A percentile compares a stretch with the other conserved stretches of the same genome.
Evolutionary conservation across 2,797 vertebrate genomes (phyloP).

Genomic region (Perodicticus potto): DNA sequence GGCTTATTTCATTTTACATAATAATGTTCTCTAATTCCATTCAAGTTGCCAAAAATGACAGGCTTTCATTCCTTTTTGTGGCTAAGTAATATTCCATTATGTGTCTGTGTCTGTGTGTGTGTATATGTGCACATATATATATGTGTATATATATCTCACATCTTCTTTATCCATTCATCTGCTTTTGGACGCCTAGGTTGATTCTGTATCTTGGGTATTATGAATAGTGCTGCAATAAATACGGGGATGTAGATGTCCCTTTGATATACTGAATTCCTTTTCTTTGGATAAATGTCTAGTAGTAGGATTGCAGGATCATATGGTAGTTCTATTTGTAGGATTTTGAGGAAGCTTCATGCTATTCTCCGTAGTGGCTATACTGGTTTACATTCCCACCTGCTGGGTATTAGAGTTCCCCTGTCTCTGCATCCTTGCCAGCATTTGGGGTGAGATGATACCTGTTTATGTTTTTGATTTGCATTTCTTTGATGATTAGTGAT

Average conservation of each 20-base stretch:
- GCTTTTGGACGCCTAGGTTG: no score
- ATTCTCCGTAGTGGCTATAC: neutral
- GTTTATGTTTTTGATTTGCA: neutral
- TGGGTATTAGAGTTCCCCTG: neutral
- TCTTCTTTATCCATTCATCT: no score
- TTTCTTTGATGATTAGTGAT: neutral
- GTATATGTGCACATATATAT: no score
- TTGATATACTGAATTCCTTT: neutral
- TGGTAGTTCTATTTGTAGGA: neutral
- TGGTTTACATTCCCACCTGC: neutral
- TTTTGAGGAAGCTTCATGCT: neutral
- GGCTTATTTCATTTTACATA: neutral
- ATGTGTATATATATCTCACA: no score
- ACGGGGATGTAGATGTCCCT: neutral
- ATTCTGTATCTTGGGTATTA: neutral
- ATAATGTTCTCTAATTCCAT: neutral
- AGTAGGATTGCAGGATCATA: neutral
- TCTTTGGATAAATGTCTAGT: neutral
- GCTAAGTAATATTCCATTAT: neutral
- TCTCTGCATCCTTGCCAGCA: neutral
- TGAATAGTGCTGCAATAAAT: neutral
- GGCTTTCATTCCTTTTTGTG: neutral
- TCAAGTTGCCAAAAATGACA: neutral
- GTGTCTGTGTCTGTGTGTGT: neutral
- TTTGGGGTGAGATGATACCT: neutral